These are phyloP conservation scores for Oreochromis niloticus DNA, from an alignment of 2,113 vertebrate species.

Conservation along the genomic window DNA sequence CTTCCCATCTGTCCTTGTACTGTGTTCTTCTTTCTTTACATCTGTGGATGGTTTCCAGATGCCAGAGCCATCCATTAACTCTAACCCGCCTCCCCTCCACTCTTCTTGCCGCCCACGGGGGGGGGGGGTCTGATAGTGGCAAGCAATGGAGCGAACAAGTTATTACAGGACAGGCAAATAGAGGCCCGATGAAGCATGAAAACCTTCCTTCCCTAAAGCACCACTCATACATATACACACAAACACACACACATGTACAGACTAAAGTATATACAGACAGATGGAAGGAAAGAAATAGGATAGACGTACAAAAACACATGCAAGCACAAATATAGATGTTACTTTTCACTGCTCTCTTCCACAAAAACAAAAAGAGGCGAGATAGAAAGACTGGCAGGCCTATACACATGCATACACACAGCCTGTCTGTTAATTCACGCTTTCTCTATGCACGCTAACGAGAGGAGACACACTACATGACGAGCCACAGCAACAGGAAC, in stretches of 20 bases:
- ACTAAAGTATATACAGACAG: neutral
- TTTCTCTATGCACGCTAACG: conserved; percentile 14
- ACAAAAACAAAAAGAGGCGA: neutral
- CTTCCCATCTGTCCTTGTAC: neutral
- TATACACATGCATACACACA: neutral
- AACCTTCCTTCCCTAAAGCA: conserved; percentile 39
- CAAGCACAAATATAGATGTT: neutral
- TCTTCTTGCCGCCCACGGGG: conserved; percentile 4
- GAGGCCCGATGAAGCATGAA: conserved; percentile 61
- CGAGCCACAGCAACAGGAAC: conserved; percentile 12
- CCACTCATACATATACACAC: neutral
- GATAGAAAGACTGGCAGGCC: neutral
- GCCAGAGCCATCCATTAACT: conserved; percentile 40
- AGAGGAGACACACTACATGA: conserved; percentile 45
- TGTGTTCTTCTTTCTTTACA: neutral
- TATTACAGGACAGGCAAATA: conserved; percentile 70
- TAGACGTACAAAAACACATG: neutral
- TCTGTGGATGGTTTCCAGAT: conserved; percentile 18
- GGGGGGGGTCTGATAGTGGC: conserved; percentile 44
- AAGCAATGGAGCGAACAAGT: conserved; percentile 63
- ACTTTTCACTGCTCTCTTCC: neutral
- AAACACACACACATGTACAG: neutral
- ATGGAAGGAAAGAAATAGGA: neutral
- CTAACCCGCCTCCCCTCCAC: neutral
- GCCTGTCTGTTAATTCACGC: conserved; percentile 1